Percentiles rank a stretch among this genome's conserved stretches.
These are phyloP conservation scores for Manis pentadactyla DNA, from an alignment of 2,797 vertebrate genomes.

Conservation along the genomic window DNA sequence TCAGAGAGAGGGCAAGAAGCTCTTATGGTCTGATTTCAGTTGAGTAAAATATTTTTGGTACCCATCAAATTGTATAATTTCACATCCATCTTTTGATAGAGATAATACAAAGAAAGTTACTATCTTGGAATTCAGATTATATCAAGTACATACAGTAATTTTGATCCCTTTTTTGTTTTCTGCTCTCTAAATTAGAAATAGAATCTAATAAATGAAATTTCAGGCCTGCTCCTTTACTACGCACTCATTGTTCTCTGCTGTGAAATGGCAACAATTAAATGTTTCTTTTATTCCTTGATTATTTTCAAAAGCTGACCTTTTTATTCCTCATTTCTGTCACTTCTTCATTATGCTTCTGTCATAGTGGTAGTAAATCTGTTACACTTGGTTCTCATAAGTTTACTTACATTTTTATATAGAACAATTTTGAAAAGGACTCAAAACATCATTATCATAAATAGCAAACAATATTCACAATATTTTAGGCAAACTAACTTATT, in stretches of 20 bases:
- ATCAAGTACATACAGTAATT: neutral
- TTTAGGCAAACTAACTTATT: neutral
- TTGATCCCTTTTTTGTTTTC: neutral
- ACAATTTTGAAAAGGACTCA: neutral
- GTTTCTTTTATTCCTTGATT: neutral
- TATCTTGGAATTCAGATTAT: neutral
- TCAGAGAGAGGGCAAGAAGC: neutral
- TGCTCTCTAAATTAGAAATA: neutral
- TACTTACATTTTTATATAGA: no score
- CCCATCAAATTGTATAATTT: neutral
- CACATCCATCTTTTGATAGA: neutral
- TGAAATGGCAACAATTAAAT: neutral
- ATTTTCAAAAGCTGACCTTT: neutral
- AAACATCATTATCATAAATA: neutral
- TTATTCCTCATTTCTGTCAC: neutral
- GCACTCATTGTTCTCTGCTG: neutral
- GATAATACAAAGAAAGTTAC: neutral
- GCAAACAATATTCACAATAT: neutral
- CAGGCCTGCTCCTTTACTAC: neutral
- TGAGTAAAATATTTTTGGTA: neutral
- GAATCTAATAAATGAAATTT: constrained; percentile 16
- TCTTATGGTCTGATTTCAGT: neutral
- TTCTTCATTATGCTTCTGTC: neutral
- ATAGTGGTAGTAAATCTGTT: neutral
- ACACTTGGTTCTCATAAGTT: neutral